Conservation (phyloP, 2,888 invertebrate genomes). For the Amphipyra tragopoginis region DNA sequence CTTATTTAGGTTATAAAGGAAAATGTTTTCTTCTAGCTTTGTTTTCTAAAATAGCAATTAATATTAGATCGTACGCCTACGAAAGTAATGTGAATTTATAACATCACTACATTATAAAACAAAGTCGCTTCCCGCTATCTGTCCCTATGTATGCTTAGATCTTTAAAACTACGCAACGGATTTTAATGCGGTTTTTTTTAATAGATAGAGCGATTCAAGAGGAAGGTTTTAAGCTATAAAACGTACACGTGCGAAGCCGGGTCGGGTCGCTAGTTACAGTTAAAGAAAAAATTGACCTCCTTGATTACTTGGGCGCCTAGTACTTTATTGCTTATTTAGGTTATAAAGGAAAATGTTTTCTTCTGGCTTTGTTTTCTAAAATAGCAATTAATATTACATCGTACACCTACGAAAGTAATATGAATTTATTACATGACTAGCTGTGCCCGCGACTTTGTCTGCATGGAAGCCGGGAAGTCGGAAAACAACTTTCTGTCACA, state of each 20-base stretch:
- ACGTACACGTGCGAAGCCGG: too few species aligned
- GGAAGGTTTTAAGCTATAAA: too few species aligned
- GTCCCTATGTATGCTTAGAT: conserved; percentile 47
- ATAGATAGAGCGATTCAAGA: too few species aligned
- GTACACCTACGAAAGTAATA: neutral
- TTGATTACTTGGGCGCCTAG: conserved; percentile 38
- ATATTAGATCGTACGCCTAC: conserved; percentile 22
- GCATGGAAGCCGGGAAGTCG: too few species aligned
- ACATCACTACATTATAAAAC: too few species aligned
- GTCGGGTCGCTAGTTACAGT: too few species aligned
- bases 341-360: conserved; percentile 28
- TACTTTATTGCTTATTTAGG: conserved; percentile 39
- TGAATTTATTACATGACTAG: conserved; percentile 4
- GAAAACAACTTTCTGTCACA: too few species aligned
- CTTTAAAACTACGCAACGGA: too few species aligned
- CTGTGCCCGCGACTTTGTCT: too few species aligned
- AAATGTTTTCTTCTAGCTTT: conserved; percentile 22
- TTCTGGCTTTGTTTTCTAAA: conserved; percentile 10
- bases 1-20: conserved; percentile 36
- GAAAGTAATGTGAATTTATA: too few species aligned
- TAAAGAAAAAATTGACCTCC: conserved; percentile 42
- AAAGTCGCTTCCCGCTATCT: too few species aligned
- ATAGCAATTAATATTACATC: conserved; percentile 35
- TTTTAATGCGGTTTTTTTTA: too few species aligned
- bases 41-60: conserved; percentile 26